Evolutionary conservation across 2,113 vertebrate genomes (phyloP), one percentile per base, ranked within the genome.

Genomic region (Chaetops frenatus): DNA sequence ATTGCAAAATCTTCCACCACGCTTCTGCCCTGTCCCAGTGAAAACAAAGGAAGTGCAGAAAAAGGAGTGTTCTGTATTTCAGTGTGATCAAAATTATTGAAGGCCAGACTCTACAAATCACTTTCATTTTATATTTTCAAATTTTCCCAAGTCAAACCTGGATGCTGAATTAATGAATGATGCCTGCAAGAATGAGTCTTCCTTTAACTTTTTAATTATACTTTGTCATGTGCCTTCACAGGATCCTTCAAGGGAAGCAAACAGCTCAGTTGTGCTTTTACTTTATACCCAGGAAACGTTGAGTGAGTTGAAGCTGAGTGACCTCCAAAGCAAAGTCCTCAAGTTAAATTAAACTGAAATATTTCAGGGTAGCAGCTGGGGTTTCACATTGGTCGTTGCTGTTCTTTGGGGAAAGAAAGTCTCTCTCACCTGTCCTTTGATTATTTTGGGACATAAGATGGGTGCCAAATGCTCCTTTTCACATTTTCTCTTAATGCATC

Each of bases 51-150:
- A 83, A 80, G 15, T 29, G 16, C 15, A 83, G 62, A 82, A 92
- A 81, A 74, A 53, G 28, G 29, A 20, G n/a, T 83, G 62, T 83
- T 96, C 66, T 21, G 76, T 81, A 6, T 22, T 87, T 94, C 65
- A 80, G 6, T 67, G 48, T 8, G 5, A 80, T 33, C 40, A 80
- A 83, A 89, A 58, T 38, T 44, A 31, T 24, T 92, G 33, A 94
- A 86, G 74, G 40, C 66, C 72, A 97, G 91, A 90, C 77, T 93
- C 93, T 92, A 93, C 47, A 92, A 96, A 90, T 88, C 8, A 67
- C 29, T 93, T 86, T 44, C 35, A 89, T 91, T 87, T 89, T 71
- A 8, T 72, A 45, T 81, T 92, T 95, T 92, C 45, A 88, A 88
- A 94, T 38, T 66, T n/a, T 29, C 40, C 83, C 56, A 86, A 88